Evolutionary conservation across 23 tunicate species (phyloP).

Genomic region (Halocynthia aurantium): DNA sequence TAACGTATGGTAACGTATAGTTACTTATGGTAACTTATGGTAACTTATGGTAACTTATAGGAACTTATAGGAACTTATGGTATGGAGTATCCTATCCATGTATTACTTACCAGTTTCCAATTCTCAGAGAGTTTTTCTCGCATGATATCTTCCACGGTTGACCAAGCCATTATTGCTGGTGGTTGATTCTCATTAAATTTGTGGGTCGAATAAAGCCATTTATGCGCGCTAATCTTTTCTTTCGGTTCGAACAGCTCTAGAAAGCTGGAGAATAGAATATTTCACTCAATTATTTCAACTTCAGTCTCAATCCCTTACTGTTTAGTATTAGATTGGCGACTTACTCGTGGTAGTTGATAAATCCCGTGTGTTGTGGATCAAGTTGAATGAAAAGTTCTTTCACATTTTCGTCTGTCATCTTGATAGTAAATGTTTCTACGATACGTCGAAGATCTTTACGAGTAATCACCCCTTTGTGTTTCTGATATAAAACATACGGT

Average conservation of each 20-base stretch:
- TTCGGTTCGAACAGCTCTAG: conserved; percentile 67
- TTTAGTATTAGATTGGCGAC: neutral
- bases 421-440: conserved; percentile 61
- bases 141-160: conserved; percentile 62
- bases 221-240: conserved; percentile 73
- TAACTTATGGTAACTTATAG: too few species aligned
- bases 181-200: conserved; percentile 65
- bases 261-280: conserved; percentile 43
- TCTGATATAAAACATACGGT: conserved; percentile 17
- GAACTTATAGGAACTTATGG: too few species aligned
- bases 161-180: conserved; percentile 70
- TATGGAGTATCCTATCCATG: too few species aligned
- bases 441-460: conserved; percentile 70
- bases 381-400: conserved; percentile 46
- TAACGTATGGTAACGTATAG: too few species aligned
- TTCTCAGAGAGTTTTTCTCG: conserved; percentile 68
- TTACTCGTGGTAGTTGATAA: conserved; percentile 75
- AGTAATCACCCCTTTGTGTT: conserved; percentile 65
- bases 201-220: conserved; percentile 81
- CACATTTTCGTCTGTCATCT: conserved; percentile 53
- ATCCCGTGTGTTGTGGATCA: conserved; percentile 82
- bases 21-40: too few species aligned
- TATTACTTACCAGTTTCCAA: conserved; percentile 43
- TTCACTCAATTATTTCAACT: too few species aligned
- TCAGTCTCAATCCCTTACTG: too few species aligned